These are phyloP conservation scores for Hydrotaea cyrtoneurina DNA, from an alignment of 2,888 invertebrate species.

Conservation along the genomic window DNA sequence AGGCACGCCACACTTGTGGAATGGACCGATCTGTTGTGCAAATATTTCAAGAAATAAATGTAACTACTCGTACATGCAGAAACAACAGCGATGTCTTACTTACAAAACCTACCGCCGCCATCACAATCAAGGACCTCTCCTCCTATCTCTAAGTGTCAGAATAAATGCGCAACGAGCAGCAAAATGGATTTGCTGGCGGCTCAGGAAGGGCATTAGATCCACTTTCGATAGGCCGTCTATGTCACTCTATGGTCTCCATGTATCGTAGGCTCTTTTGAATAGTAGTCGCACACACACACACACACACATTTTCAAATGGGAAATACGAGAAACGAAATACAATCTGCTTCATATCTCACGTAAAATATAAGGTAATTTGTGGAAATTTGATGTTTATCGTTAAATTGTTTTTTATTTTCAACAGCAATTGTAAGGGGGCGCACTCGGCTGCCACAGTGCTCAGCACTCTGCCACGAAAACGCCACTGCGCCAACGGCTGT, in stretches of 20 bases:
- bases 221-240: conserved; percentile 18
- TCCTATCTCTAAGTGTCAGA: not conserved
- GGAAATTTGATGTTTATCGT: conserved; percentile 81
- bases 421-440: conserved; percentile 30
- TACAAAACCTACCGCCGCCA: too few species aligned
- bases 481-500: not conserved
- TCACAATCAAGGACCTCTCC: too few species aligned
- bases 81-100: too few species aligned
- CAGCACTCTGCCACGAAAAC: not conserved
- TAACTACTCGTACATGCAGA: too few species aligned
- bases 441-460: not conserved
- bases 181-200: not conserved
- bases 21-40: too few species aligned
- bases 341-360: conserved; percentile 79
- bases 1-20: too few species aligned
- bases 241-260: not conserved
- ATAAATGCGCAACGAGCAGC: not conserved
- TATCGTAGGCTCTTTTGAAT: not conserved
- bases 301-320: not conserved
- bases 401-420: conserved; percentile 78
- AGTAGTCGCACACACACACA: not conserved
- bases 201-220: not conserved
- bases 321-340: conserved; percentile 49
- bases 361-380: conserved; percentile 80
- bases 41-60: too few species aligned